Percentiles rank a stretch among this genome's conserved stretches.
Evolutionary conservation across 2,888 invertebrate genomes (phyloP).

Genomic region (Cantharis rustica): DNA sequence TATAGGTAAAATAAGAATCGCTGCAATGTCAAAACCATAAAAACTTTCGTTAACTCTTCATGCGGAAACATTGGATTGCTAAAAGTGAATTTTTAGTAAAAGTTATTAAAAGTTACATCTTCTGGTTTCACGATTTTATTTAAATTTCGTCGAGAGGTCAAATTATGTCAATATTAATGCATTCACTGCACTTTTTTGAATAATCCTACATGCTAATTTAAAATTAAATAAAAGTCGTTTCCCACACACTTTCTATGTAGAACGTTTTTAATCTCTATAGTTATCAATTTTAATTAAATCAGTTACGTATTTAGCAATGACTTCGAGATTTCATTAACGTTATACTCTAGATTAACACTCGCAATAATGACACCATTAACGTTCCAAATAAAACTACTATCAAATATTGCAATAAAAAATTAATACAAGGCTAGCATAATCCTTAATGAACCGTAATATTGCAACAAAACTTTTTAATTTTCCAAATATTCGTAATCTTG

Average conservation of each 20-base stretch:
- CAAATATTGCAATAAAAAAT: not conserved
- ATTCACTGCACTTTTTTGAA: not conserved
- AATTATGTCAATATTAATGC: not conserved
- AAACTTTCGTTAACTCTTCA: slow-evolving; percentile 9
- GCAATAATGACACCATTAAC: not conserved
- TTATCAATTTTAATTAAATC: not conserved
- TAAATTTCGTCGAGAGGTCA: not conserved
- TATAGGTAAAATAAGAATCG: not conserved
- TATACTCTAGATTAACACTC: not conserved
- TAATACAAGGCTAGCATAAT: not conserved
- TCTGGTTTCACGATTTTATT: not conserved
- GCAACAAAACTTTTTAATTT: not conserved
- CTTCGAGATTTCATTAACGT: not conserved
- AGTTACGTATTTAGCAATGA: not conserved
- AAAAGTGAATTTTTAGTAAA: not conserved
- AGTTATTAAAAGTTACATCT: not conserved
- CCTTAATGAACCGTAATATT: not conserved
- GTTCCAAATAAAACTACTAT: not conserved
- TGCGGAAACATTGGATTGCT: slow-evolving; percentile 4
- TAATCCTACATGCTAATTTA: not conserved
- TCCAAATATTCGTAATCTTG: not conserved
- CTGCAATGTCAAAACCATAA: slow-evolving; percentile 6
- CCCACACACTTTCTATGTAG: not conserved
- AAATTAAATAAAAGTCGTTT: not conserved
- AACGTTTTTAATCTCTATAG: not conserved